These are phyloP conservation scores for Alca torda DNA, from an alignment of 2,797 vertebrate genomes.

Conservation along the genomic window DNA sequence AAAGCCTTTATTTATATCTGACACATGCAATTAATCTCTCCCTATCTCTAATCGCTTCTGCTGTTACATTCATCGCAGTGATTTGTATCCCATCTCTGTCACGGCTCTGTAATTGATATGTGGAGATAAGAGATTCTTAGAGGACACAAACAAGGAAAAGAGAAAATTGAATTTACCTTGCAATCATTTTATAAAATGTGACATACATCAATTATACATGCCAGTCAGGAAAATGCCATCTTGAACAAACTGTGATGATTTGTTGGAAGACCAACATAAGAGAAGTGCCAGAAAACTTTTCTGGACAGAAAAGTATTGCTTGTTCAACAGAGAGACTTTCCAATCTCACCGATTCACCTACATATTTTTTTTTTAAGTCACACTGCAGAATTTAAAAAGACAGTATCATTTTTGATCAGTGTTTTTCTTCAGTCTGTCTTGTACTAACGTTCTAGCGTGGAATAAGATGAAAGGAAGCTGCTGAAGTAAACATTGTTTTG, in stretches of 20 bases:
- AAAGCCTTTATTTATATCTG: conserved; percentile 53
- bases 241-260: conserved; percentile 39
- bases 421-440: neutral
- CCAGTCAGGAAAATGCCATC: conserved; percentile 52
- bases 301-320: neutral
- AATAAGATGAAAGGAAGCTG: conserved; percentile 1
- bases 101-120: conserved; percentile 41
- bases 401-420: neutral
- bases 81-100: conserved; percentile 53
- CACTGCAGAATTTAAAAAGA: neutral
- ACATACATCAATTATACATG: conserved; percentile 41
- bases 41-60: conserved; percentile 48
- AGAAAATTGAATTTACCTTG: conserved; percentile 67
- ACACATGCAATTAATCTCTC: conserved; percentile 61
- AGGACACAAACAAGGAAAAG: conserved; percentile 52
- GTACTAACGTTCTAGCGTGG: neutral
- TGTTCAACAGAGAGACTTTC: neutral
- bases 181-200: conserved; percentile 47
- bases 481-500: conserved; percentile 12
- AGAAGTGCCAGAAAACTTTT: conserved; percentile 25
- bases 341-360: neutral
- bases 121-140: conserved; percentile 60
- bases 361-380: neutral
- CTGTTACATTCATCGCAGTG: conserved; percentile 14
- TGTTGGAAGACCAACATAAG: conserved; percentile 12